Conservation (phyloP, 2,888 invertebrate species). For the Diachrysia chrysitis region DNA sequence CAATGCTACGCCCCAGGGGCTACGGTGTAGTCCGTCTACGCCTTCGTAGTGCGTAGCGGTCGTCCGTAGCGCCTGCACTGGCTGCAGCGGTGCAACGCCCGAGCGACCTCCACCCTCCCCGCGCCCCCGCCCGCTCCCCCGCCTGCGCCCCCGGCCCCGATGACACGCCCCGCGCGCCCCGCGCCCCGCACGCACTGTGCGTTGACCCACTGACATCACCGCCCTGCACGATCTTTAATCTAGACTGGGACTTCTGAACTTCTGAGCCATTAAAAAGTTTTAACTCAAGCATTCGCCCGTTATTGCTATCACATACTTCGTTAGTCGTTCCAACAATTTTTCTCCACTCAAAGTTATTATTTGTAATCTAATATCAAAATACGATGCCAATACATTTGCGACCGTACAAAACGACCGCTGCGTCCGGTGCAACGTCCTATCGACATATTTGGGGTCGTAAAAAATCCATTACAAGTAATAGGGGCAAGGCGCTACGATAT, state of each 20-base stretch:
- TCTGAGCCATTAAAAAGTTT: conserved; percentile 61
- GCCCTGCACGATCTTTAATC: conserved; percentile 87
- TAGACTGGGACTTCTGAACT: conserved; percentile 75
- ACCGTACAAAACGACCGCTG: conserved; percentile 41
- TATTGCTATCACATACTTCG: conserved; percentile 46
- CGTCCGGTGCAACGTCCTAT: conserved; percentile 62
- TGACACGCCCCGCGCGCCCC: conserved; percentile 62
- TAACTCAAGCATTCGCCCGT: conserved; percentile 33
- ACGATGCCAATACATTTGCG: conserved; percentile 34
- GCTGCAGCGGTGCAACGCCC: conserved; percentile 86
- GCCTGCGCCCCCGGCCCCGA: conserved; percentile 48
- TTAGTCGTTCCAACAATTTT: conserved; percentile 29
- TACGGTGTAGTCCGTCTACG: conserved; percentile 73
- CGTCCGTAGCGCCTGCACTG: conserved; percentile 78
- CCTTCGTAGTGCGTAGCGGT: conserved; percentile 72
- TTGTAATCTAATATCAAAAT: conserved; percentile 27
- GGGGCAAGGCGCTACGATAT: conserved; percentile 41
- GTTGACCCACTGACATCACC: conserved; percentile 87
- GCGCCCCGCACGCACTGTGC: conserved; percentile 84
- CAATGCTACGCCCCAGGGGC: conserved; percentile 59
- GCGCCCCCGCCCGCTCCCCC: conserved; percentile 53
- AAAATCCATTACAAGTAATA: conserved; percentile 63
- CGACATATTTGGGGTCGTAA: conserved; percentile 58
- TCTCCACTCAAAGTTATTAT: conserved; percentile 2
- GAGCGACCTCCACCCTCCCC: conserved; percentile 67